These are phyloP conservation scores for Neoitamus cyanurus DNA, from an alignment of 2,888 invertebrate species.

Conservation along the genomic window DNA sequence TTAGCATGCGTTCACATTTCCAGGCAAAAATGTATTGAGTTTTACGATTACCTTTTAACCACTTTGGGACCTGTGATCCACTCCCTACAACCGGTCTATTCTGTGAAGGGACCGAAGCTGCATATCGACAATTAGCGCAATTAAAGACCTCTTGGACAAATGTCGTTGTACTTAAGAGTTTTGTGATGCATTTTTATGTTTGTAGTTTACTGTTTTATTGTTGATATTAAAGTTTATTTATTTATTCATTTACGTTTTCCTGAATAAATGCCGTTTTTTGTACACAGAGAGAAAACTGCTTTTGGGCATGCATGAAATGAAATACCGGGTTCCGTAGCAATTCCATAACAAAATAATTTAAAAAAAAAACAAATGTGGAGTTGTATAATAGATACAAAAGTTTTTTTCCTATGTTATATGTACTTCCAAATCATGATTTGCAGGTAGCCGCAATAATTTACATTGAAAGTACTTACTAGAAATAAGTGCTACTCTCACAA, in stretches of 20 bases:
- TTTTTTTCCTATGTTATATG: no score
- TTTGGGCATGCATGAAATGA: no score
- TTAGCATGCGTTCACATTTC: neutral
- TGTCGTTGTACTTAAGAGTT: neutral
- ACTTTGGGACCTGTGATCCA: constrained; percentile 72
- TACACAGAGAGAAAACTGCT: no score
- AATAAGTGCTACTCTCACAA: no score
- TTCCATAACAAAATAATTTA: no score
- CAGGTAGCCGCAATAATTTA: no score
- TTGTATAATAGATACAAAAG: no score
- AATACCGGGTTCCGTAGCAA: no score
- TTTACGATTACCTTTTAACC: constrained; percentile 72
- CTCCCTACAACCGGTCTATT: constrained; percentile 46
- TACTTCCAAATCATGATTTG: no score
- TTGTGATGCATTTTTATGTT: constrained; percentile 27
- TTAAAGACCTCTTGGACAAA: neutral
- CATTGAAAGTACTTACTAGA: no score
- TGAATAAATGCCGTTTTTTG: no score
- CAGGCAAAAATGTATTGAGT: constrained; percentile 70
- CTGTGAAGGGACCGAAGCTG: neutral
- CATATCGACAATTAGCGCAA: neutral
- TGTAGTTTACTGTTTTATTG: constrained; percentile 32
- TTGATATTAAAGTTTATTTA: constrained; percentile 22
- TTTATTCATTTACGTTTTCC: neutral
- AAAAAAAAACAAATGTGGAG: no score